phyloP scores from a whole-genome alignment of 1,140 invertebrate genomes.

The Periplaneta americana region DNA sequence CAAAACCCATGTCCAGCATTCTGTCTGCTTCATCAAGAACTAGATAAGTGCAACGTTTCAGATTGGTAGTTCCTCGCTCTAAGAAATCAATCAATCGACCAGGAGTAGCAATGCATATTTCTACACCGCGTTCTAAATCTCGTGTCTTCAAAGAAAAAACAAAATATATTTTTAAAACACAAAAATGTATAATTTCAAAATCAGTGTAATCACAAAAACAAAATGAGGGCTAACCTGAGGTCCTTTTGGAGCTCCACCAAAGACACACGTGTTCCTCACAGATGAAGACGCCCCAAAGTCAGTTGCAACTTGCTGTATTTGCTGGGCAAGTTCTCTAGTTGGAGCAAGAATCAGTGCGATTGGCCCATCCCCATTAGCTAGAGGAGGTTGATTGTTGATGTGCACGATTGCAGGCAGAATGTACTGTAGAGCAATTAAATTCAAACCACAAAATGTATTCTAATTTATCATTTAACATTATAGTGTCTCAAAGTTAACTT shows the following conservation, averaged over 20 bases:
- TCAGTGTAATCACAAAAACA: not conserved
- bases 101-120: slow-evolving; percentile 94
- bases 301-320: slow-evolving; percentile 92
- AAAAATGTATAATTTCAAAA: not conserved
- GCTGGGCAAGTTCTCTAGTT: slow-evolving; percentile 94
- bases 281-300: slow-evolving; percentile 79
- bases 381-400: slow-evolving; percentile 72
- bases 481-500: too few species aligned
- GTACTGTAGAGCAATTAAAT: slow-evolving; percentile 55
- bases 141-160: slow-evolving; percentile 42
- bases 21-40: slow-evolving; percentile 98
- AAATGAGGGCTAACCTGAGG: slow-evolving; percentile 51
- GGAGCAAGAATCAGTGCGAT: slow-evolving; percentile 92
- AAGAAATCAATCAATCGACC: slow-evolving; percentile 96
- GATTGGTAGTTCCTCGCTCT: slow-evolving; percentile 69
- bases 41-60: slow-evolving; percentile 81
- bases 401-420: slow-evolving; percentile 84
- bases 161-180: slow-evolving; percentile 14
- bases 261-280: slow-evolving; percentile 91
- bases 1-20: slow-evolving; percentile 99
- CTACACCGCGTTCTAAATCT: slow-evolving; percentile 85
- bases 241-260: slow-evolving; percentile 94
- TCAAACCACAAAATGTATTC: too few species aligned
- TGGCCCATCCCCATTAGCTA: slow-evolving; percentile 79
- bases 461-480: too few species aligned